Conservation (phyloP, 1,140 invertebrate genomes). For the Colletes gigas region DNA sequence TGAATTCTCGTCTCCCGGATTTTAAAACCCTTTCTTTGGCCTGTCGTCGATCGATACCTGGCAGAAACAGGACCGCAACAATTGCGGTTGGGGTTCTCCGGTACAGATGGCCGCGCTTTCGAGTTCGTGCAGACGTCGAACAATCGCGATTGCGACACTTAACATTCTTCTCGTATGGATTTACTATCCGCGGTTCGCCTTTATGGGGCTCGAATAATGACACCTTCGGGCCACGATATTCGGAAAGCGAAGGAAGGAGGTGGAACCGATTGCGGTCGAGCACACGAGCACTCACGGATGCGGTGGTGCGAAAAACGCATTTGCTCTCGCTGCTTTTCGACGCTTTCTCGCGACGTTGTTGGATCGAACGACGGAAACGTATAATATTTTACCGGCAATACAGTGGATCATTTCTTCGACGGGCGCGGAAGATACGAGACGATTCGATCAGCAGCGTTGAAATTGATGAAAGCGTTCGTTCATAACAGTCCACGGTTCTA, state of each 20-base stretch:
- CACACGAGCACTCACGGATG: not conserved
- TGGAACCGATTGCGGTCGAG: constrained; percentile 10
- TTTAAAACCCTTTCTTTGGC: constrained; percentile 20
- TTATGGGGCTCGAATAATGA: constrained; percentile 71
- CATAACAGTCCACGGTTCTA: not conserved
- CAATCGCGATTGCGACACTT: constrained; percentile 69
- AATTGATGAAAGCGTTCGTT: constrained; percentile 41
- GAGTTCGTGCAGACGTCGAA: constrained; percentile 45
- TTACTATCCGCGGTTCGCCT: constrained; percentile 45
- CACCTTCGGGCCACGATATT: constrained; percentile 61
- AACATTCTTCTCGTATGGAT: constrained; percentile 62
- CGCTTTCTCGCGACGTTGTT: too few species aligned
- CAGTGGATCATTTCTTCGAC: constrained; percentile 3
- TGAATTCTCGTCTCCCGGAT: not conserved
- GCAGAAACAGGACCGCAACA: constrained; percentile 33
- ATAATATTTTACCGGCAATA: not conserved
- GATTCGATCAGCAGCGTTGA: not conserved
- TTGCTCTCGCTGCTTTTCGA: not conserved
- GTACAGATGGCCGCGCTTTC: constrained; percentile 64
- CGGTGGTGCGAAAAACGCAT: not conserved
- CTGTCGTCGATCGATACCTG: constrained; percentile 55
- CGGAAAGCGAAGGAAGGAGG: constrained; percentile 54
- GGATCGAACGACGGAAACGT: not conserved
- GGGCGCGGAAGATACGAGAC: not conserved
- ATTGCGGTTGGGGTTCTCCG: constrained; percentile 60